These are phyloP conservation scores for Drosophila nikananu DNA, from an alignment of 1,140 invertebrate species.

Conservation along the genomic window DNA sequence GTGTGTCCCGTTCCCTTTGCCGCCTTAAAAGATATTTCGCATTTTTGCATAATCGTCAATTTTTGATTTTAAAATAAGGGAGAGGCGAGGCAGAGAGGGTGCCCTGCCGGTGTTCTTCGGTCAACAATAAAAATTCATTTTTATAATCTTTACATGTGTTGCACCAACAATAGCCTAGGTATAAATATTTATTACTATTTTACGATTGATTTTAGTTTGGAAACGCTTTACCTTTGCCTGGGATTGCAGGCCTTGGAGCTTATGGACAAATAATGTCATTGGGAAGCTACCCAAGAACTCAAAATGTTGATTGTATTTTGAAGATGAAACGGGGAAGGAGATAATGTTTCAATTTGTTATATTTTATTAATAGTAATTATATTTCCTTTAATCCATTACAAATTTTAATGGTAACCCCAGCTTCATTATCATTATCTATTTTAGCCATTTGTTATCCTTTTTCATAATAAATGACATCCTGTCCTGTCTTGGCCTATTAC, in stretches of 20 bases:
- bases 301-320: conserved; percentile 12
- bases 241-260: background rate
- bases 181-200: conserved; percentile 81
- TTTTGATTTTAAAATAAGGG: conserved; percentile 72
- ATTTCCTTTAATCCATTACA: conserved; percentile 7
- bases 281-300: background rate
- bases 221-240: conserved; percentile 17
- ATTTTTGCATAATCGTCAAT: conserved; percentile 84
- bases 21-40: conserved; percentile 63
- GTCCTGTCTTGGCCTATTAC: conserved; percentile 55
- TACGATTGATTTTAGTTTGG: conserved; percentile 74
- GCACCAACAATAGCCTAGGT: conserved; percentile 53
- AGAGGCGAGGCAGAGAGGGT: background rate
- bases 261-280: conserved; percentile 65
- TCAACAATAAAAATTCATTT: conserved; percentile 81
- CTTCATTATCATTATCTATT: conserved; percentile 15
- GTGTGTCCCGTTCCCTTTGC: conserved; percentile 9
- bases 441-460: conserved; percentile 13
- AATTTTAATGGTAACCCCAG: background rate
- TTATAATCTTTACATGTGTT: conserved; percentile 80
- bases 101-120: conserved; percentile 48
- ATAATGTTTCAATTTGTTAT: conserved; percentile 8
- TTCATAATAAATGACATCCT: conserved; percentile 64
- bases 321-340: background rate
- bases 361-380: background rate